Conservation (phyloP, 1,140 invertebrate species). For the Panulirus ornatus region DNA sequence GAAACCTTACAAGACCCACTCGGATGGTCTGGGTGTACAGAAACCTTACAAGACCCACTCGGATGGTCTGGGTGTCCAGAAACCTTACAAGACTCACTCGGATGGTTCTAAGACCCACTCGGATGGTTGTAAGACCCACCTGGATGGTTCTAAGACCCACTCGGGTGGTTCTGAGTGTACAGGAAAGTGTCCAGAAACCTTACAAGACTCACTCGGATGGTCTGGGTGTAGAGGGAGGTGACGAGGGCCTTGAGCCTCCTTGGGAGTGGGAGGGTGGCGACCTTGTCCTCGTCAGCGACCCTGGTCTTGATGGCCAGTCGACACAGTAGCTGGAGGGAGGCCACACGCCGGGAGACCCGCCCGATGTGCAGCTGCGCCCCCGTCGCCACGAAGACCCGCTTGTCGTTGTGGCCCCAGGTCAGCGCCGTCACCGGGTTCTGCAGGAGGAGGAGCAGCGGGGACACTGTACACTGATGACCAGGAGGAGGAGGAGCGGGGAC, state of each 20-base stretch:
- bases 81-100: too few species aligned
- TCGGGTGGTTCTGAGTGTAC: too few species aligned
- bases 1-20: too few species aligned
- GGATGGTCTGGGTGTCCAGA: too few species aligned
- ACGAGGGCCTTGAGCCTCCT: constrained; percentile 89
- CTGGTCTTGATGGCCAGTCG: constrained; percentile 84
- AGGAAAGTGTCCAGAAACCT: too few species aligned
- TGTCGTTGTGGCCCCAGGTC: constrained; percentile 98
- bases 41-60: too few species aligned
- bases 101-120: too few species aligned
- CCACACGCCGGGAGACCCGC: constrained; percentile 93
- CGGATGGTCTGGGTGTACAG: too few species aligned
- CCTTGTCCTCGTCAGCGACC: constrained; percentile 81
- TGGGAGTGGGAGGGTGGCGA: constrained; percentile 88
- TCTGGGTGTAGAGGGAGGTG: constrained; percentile 94
- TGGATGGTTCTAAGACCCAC: too few species aligned
- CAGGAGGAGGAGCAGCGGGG: neutral
- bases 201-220: constrained; percentile 91
- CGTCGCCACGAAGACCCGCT: constrained; percentile 94
- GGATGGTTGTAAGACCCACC: too few species aligned
- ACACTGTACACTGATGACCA: neutral
- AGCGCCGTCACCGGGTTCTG: constrained; percentile 92
- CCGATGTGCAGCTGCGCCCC: constrained; percentile 90
- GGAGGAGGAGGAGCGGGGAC: neutral
- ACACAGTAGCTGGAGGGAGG: constrained; percentile 92